These are phyloP conservation scores for Neoascia interrupta DNA, from an alignment of 2,888 invertebrate species.

Conservation along the genomic window DNA sequence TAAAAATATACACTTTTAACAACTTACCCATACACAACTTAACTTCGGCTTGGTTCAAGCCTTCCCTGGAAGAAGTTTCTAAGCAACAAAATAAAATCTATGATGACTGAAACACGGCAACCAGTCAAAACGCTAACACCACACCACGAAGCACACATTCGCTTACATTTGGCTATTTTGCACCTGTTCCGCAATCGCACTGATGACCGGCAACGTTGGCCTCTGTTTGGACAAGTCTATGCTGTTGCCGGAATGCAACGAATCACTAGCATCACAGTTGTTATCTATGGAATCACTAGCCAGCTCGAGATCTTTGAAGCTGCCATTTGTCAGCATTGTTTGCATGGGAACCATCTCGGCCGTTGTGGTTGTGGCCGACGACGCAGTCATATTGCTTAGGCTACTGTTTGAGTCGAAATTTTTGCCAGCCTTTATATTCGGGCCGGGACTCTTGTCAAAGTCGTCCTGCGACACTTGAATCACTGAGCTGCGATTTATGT, in stretches of 20 bases:
- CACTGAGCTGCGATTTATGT: conserved; percentile 76
- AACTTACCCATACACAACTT: conserved; percentile 52
- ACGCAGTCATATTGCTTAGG: conserved; percentile 56
- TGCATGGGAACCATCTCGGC: conserved; percentile 77
- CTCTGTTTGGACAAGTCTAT: conserved; percentile 61
- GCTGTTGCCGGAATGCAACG: conserved; percentile 59
- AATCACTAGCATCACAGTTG: conserved; percentile 66
- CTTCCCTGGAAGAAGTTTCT: conserved; percentile 56
- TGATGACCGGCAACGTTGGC: conserved; percentile 53
- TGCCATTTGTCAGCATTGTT: conserved; percentile 76
- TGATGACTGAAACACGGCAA: conserved; percentile 17
- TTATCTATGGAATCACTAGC: conserved; percentile 73
- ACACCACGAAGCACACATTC: too few species aligned
- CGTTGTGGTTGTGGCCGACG: conserved; percentile 65
- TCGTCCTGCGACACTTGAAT: conserved; percentile 75
- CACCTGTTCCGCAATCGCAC: conserved; percentile 56
- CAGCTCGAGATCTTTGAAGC: conserved; percentile 76
- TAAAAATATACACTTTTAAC: conserved; percentile 34
- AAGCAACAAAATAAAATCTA: conserved; percentile 18
- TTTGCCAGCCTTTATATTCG: conserved; percentile 56
- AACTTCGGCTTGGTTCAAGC: conserved; percentile 32
- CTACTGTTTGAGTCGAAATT: conserved; percentile 62
- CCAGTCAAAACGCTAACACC: conserved; percentile 36
- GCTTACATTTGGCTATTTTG: conserved; percentile 60
- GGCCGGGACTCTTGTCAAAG: conserved; percentile 65